Percentiles rank a stretch among this genome's conserved stretches.
These are phyloP conservation scores for Nephrotoma guestfalica DNA, from an alignment of 2,888 invertebrate species.

Conservation along the genomic window DNA sequence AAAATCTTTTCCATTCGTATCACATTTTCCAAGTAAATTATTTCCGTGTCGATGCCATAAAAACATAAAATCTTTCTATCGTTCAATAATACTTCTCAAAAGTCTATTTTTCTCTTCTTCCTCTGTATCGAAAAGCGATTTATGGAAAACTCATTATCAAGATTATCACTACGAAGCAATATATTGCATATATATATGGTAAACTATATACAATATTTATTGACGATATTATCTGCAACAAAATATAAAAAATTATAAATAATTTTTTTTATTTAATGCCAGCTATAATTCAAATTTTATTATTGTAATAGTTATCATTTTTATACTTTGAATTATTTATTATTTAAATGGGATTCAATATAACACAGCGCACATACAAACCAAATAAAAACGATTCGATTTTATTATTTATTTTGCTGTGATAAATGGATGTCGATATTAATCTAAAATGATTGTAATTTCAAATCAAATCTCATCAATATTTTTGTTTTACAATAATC, in stretches of 20 bases:
- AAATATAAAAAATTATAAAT: background rate
- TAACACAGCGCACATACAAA: background rate
- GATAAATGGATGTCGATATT: background rate
- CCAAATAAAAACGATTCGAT: background rate
- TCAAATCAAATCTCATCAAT: background rate
- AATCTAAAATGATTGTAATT: background rate
- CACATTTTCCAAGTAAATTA: background rate
- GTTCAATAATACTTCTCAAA: background rate
- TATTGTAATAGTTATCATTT: background rate
- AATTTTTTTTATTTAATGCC: background rate
- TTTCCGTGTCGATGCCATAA: background rate
- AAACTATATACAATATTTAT: background rate
- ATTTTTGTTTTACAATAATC: background rate
- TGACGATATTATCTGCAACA: background rate
- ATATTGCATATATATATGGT: background rate
- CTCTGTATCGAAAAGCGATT: background rate
- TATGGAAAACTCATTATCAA: background rate
- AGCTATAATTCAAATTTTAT: background rate
- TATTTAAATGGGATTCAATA: background rate
- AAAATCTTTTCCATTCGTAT: background rate
- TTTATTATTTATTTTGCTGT: background rate
- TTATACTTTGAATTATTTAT: background rate
- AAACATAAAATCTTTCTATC: background rate
- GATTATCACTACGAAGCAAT: background rate
- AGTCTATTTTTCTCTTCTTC: background rate